phyloP scores from a whole-genome alignment of 2,888 invertebrate genomes.

The Diarsia brunnea region DNA sequence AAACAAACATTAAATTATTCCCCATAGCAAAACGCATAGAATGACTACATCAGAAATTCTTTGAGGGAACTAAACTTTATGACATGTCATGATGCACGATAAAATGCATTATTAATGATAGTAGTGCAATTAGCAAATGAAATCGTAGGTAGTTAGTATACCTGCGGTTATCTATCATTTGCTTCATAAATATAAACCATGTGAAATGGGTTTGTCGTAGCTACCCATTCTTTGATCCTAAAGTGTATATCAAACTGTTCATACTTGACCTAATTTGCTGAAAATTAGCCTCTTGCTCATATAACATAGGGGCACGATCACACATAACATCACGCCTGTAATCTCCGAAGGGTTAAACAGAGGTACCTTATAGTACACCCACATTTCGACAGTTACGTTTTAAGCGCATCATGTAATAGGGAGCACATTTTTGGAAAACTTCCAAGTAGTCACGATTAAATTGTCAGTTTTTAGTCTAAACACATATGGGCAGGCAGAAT shows the following conservation, averaged over 20 bases:
- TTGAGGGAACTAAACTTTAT: neutral
- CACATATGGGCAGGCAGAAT: neutral
- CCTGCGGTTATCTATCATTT: constrained; percentile 1
- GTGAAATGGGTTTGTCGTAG: neutral
- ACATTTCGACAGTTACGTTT: too few relatives aligned
- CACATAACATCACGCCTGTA: too few relatives aligned
- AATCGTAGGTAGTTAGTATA: neutral
- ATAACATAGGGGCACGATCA: neutral
- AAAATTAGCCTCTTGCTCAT: neutral
- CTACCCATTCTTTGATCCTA: neutral
- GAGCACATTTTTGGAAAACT: too few relatives aligned
- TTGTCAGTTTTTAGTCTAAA: neutral
- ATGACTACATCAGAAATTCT: neutral
- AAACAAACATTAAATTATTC: constrained; percentile 11
- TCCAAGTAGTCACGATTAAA: neutral
- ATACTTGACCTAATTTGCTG: neutral
- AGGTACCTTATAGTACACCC: too few relatives aligned
- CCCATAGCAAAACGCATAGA: neutral
- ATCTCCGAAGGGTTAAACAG: too few relatives aligned
- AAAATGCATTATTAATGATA: constrained; percentile 5
- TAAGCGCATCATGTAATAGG: too few relatives aligned
- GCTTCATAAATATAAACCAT: neutral
- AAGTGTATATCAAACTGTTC: neutral
- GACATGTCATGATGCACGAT: neutral
- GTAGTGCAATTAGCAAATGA: neutral